These are phyloP conservation scores for Trissoscelio sp. DNA, from an alignment of 2,888 invertebrate species.

Conservation along the genomic window DNA sequence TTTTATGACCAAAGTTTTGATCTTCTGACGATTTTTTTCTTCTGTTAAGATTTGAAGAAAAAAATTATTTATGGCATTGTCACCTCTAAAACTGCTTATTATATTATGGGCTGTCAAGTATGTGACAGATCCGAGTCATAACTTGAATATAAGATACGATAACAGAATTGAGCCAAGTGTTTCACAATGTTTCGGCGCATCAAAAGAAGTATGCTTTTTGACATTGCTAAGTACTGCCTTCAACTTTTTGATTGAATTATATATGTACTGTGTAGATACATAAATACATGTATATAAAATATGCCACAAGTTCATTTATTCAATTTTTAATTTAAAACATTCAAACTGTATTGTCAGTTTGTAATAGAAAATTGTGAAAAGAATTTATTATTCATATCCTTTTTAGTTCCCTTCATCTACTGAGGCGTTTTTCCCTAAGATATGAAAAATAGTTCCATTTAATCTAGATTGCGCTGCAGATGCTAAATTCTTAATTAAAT, in stretches of 20 bases:
- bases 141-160: constrained; percentile 61
- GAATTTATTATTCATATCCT: no score
- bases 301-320: not conserved
- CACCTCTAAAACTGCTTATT: constrained; percentile 52
- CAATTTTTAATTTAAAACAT: no score
- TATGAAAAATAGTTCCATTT: no score
- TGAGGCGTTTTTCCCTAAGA: no score
- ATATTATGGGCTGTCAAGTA: constrained; percentile 55
- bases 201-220: constrained; percentile 31
- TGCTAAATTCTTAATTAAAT: not conserved
- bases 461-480: constrained; percentile 4
- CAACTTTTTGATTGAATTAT: not conserved
- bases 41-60: not conserved
- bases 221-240: constrained; percentile 4
- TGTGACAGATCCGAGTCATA: constrained; percentile 60
- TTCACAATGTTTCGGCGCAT: constrained; percentile 45
- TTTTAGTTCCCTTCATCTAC: no score
- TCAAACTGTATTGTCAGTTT: no score
- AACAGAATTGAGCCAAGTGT: constrained; percentile 47
- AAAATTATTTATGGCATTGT: constrained; percentile 48
- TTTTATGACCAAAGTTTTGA: no score
- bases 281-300: not conserved
- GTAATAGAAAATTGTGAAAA: no score
- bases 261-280: not conserved
- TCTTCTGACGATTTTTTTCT: not conserved